phyloP scores from a whole-genome alignment of 2,888 invertebrate species.

The Ochropleura leucogaster region DNA sequence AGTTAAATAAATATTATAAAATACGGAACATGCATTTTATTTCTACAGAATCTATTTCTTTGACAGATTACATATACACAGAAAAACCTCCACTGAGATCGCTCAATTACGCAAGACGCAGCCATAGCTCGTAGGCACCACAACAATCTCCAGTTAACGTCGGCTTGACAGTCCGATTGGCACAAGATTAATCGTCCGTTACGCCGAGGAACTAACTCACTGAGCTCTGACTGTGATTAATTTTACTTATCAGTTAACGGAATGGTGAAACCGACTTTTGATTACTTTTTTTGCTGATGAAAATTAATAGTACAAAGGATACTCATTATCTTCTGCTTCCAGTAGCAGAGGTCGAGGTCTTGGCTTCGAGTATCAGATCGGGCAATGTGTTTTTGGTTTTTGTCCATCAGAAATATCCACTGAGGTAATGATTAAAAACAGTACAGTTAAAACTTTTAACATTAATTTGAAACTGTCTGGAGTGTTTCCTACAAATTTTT shows the following conservation, averaged over 20 bases:
- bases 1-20: too few relatives aligned
- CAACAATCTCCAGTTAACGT: slow-evolving; percentile 46
- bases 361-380: not conserved
- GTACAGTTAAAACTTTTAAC: not conserved
- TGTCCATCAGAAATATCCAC: not conserved
- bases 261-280: slow-evolving; percentile 38
- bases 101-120: slow-evolving; percentile 35
- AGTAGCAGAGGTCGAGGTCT: not conserved
- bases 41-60: not conserved
- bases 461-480: not conserved
- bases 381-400: not conserved
- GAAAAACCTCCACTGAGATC: not conserved
- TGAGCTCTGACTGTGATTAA: slow-evolving; percentile 59
- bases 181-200: slow-evolving; percentile 60
- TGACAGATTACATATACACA: not conserved
- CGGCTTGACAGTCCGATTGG: slow-evolving; percentile 62
- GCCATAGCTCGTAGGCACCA: slow-evolving; percentile 42
- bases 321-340: not conserved
- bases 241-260: slow-evolving; percentile 64
- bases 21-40: too few relatives aligned
- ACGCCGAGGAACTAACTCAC: slow-evolving; percentile 50
- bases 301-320: slow-evolving; percentile 32
- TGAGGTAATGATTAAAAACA: not conserved
- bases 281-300: slow-evolving; percentile 48
- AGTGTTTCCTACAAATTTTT: not conserved